Evolutionary conservation across 2,797 vertebrate genomes (phyloP).

Genomic region (Perodicticus potto): DNA sequence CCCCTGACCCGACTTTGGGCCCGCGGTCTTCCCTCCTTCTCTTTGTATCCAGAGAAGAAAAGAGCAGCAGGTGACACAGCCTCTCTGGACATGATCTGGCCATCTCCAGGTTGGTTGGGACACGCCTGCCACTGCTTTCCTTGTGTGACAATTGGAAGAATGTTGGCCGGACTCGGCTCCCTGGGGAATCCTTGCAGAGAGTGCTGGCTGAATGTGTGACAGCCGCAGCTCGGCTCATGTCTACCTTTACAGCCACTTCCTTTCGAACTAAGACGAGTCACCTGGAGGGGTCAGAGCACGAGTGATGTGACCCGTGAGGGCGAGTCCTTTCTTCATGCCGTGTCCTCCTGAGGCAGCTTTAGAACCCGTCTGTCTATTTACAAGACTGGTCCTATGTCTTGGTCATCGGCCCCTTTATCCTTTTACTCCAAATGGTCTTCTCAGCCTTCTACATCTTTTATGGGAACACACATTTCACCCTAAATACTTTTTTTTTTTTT

Average conservation of each 20-base stretch:
- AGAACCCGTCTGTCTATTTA: accelerated
- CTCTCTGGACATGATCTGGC: accelerated
- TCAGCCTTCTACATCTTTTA: background rate
- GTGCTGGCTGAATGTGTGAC: too few relatives aligned
- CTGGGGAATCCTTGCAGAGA: background rate
- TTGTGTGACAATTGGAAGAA: background rate
- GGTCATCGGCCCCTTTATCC: background rate
- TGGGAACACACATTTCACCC: background rate
- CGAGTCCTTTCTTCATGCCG: too few relatives aligned
- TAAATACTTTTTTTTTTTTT: background rate
- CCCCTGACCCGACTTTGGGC: background rate
- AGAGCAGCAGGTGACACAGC: too few relatives aligned
- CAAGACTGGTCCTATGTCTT: background rate
- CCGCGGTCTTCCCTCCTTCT: background rate
- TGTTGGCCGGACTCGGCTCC: too few relatives aligned
- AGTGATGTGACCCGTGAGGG: accelerated
- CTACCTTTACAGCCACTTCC: background rate
- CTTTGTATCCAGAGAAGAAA: background rate
- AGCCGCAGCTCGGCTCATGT: accelerated
- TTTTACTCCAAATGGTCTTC: background rate
- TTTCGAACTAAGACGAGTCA: background rate
- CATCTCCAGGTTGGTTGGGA: accelerated
- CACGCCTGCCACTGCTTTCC: too few relatives aligned
- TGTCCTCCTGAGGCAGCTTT: accelerated
- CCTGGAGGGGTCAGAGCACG: accelerated